phyloP scores from a whole-genome alignment of 2,113 vertebrate genomes.

The Rafetus swinhoei region DNA sequence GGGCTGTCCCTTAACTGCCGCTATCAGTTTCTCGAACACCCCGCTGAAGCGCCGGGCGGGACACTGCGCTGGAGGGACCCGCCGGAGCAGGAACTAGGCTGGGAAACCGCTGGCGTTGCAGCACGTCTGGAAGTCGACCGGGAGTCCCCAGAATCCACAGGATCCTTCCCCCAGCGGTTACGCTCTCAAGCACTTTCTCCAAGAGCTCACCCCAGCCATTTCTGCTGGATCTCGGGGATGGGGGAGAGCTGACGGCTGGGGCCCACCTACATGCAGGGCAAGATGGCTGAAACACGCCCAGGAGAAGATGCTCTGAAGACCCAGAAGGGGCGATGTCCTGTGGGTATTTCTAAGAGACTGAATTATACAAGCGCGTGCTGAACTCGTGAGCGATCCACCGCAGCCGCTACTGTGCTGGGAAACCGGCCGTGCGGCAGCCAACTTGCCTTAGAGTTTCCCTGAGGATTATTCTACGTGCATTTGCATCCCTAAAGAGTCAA shows the following conservation, averaged over 20 bases:
- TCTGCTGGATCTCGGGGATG: not conserved
- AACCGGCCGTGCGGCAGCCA: not conserved
- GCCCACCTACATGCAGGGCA: not conserved
- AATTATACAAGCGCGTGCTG: slow-evolving; percentile 61
- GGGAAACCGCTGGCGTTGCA: not conserved
- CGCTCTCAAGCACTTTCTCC: not conserved
- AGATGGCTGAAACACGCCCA: not conserved
- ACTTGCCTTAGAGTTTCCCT: not conserved
- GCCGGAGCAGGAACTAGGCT: fast-evolving
- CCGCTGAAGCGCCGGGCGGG: not conserved
- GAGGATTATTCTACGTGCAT: slow-evolving; percentile 54
- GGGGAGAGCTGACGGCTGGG: not conserved
- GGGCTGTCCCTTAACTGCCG: no score
- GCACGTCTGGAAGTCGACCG: not conserved
- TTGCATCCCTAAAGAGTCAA: slow-evolving; percentile 58
- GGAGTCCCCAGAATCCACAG: not conserved
- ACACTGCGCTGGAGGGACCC: fast-evolving
- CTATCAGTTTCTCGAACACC: no score
- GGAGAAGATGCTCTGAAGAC: not conserved
- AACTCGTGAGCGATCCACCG: not conserved
- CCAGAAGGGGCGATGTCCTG: not conserved
- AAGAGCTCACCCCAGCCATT: not conserved
- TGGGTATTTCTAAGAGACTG: slow-evolving; percentile 20
- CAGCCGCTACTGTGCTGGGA: no score
- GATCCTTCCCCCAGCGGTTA: not conserved